Base-by-base conservation (phyloP, 2,113 vertebrate genomes). In the Cephalopholis sonnerati region DNA sequence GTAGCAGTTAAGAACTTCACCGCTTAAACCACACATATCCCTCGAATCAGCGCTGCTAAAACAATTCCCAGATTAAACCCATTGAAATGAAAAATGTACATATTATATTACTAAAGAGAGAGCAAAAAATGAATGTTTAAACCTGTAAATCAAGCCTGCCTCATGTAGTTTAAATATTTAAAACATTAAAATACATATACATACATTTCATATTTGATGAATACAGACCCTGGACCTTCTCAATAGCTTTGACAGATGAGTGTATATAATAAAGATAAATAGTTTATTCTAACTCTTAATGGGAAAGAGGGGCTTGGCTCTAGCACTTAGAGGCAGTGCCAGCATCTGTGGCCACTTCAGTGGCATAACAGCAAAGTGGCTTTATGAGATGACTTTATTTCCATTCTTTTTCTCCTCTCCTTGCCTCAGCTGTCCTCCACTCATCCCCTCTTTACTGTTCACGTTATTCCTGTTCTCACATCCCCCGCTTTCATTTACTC, bases 241-340 rank as follows among this genome's bases (percentile, higher is more conserved):
- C 74, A 77, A 76, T 51, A 82, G 90, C 76, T 83, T 71, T 89
- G 90, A 94, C 83, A 84, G 92, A 93, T 87, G 88, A 82, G 61
- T 93, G 90, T 93, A 86, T 94, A 92, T 90, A 87, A 89, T 90
- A 83, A 70, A 83, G 85, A 90, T 90, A 92, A 93, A 93, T 85
- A 76, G 89, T 94, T 94, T 93, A 94, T 91, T 91, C 90, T 87
- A 90, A 87, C 86, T 88, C 89, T 85, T 92, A 93, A 94, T 86
- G 90, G 87, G 83, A 88, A 79, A 90, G 84, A 77, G 68, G 69
- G 61, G 51, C 73, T 86, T 82, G 62, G 86, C 74, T 90, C 67
- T 70, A 41, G 17, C 41, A 53, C 24, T 58, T 22, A 57, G 61
- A 81, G 82, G 44, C 44, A n/a, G 72, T 87, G 74, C 90, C 92